Base-by-base conservation (phyloP, 2,113 vertebrate species). In the Larimichthys crocea region DNA sequence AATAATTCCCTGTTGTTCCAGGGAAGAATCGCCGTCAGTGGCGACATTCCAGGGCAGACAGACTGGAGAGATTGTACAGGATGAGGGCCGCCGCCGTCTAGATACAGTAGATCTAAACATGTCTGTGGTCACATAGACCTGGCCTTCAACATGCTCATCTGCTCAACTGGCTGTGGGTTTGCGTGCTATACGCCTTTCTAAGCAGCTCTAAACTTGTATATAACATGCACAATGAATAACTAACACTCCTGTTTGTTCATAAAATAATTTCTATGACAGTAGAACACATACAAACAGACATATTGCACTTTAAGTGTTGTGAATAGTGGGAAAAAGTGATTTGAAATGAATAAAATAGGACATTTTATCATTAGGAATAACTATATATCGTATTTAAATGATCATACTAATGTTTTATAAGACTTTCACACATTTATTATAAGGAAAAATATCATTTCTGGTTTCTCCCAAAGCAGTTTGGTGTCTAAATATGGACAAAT, bases 1-100 rank as follows among this genome's bases (percentile, higher is more conserved):
- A 89, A 92, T 89, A 89, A 86, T 85, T 91, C 85, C 76, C 86
- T 83, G 87, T 91, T 90, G 90, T 91, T 84, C 74, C 83, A 89
- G 85, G 53, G 70, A 88, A 83, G 80, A 93, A 85, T 83, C 35
- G 57, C 73, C 60, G 84, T 88, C 82, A 66, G 79, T 86, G 86
- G 78, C 71, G 29, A 78, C 75, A 89, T 92, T 92, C 90, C 91
- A 86, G 86, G 61, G 77, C 72, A 79, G 86, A 50, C 85, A 66
- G 88, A 79, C 85, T 59, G 74, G 4, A 80, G 85, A 84, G 65
- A 84, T 88, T 82, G 88, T 53, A 63, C 42, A 65, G 52, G 77
- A 85, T 52, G 70, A 83, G 85, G 75, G 86, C 59, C 72, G n/a
- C 59, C 72, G n/a, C 80, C 3, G 24, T 76, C 57, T 40, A 79